Evolutionary conservation across 2,797 vertebrate species (phyloP), one percentile per base, ranked within the genome.

Genomic region (Platalea minor): DNA sequence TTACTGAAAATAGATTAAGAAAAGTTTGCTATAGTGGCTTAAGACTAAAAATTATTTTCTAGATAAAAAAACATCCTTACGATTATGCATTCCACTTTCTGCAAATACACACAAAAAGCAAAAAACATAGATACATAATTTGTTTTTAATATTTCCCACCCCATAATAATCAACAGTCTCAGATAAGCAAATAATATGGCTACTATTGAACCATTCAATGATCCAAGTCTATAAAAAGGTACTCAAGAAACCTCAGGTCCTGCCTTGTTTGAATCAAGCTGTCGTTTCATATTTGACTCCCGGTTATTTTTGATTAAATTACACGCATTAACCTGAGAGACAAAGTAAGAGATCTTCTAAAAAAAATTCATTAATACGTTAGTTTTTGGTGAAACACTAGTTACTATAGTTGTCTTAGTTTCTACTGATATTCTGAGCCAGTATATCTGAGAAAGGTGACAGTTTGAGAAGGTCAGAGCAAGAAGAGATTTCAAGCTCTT

Each of bases 1-100:
- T 10, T 3, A 68, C 0, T 69, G 39, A 69, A 86, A 85, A 95
- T 4, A 86, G 29, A 88, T 63, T 43, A 89, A 78, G 16, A 77
- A 56, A 74, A 60, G 9, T 88, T 90, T 69, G 5, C 45, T 67
- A 10, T 15, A 21, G 21, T 61, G 33, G 46, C 5, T 90, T 77
- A 78, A 76, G 69, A 91, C 21, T 82, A 92, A 77, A 81, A 81
- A n/a, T 33, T n/a, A n/a, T 73, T 94, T 94, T 80, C 41, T 74
- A 43, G 57, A 69, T 54, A 78, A 93, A 85, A 5, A 50, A 81
- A 46, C 3, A 41, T 8, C 10, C 33, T 79, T 43, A 73, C 0
- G 3, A 80, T 19, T 53, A 56, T n/a, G 17, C 4, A 51, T 45
- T 67, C 31, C 37, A 70, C 10, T 60, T 68, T 59, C 46, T 61